Evolutionary conservation across 2,113 vertebrate genomes (phyloP).

Genomic region (Dicerorhinus sumatrensis): DNA sequence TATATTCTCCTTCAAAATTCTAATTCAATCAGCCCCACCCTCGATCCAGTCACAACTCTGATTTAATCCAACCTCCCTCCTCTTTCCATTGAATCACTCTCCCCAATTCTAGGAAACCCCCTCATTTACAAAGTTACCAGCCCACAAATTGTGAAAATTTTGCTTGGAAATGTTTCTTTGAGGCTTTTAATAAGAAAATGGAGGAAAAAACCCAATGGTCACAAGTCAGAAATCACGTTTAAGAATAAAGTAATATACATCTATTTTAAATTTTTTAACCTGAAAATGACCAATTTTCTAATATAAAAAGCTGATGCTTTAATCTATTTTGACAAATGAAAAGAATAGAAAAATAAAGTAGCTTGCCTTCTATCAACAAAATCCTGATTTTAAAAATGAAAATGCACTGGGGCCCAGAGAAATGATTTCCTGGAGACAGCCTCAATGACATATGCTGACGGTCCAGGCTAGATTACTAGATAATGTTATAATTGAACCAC

Average conservation of each 20-base stretch:
- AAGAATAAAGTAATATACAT: constrained; percentile 13
- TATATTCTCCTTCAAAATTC: not conserved
- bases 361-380: constrained; percentile 28
- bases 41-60: not conserved
- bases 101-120: not conserved
- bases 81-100: not conserved
- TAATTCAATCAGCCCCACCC: not conserved
- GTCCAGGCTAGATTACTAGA: not conserved
- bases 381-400: constrained; percentile 33
- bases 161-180: constrained; percentile 43
- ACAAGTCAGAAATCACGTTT: constrained; percentile 22
- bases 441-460: not conserved
- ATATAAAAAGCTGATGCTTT: not conserved
- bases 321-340: not conserved
- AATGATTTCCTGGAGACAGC: not conserved
- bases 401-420: not conserved
- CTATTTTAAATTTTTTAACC: constrained; percentile 12
- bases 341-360: constrained; percentile 14
- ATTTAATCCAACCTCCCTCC: not conserved
- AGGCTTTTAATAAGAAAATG: constrained; percentile 31
- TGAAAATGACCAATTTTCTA: not conserved
- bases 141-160: not conserved
- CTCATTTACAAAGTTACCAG: not conserved
- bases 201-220: not conserved
- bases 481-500: not conserved